A percentile compares a stretch with the other conserved stretches of the same genome.
phyloP scores from a whole-genome alignment of 2,888 invertebrate genomes.

The Catocala nupta region DNA sequence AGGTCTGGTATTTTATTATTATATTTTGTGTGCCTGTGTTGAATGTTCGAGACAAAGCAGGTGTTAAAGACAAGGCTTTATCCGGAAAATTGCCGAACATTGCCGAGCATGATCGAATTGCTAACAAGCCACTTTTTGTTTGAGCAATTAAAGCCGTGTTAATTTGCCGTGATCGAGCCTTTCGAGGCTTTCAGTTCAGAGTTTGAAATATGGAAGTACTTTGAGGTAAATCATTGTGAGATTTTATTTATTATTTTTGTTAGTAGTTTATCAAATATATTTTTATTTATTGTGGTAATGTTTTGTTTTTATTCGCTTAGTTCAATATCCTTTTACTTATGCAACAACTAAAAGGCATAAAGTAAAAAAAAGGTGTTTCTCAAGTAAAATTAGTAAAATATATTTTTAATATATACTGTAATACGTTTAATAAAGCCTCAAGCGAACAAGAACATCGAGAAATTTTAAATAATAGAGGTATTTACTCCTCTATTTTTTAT shows the following conservation, averaged over 20 bases:
- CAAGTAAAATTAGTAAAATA: no score
- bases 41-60: not conserved
- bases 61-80: not conserved
- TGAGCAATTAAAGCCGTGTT: conserved; percentile 9
- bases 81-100: not conserved
- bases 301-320: not conserved
- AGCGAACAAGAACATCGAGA: no score
- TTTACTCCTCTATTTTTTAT: no score
- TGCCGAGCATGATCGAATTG: not conserved
- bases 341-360: no score
- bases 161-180: conserved; percentile 3
- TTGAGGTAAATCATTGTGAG: conserved; percentile 1
- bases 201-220: conserved; percentile 2
- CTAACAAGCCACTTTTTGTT: conserved; percentile 13
- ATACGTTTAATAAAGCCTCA: no score
- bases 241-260: not conserved
- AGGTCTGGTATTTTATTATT: no score
- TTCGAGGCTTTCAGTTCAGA: not conserved
- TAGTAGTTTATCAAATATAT: not conserved
- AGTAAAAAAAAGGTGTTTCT: no score
- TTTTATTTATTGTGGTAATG: not conserved
- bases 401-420: no score
- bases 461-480: no score
- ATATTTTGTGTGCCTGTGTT: not conserved
- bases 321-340: not conserved